Percentiles rank a stretch among this genome's conserved stretches.
These are phyloP conservation scores for Parazoanthus atlanticus DNA, from an alignment of 92 coral and sea anemone genomes.

Conservation along the genomic window DNA sequence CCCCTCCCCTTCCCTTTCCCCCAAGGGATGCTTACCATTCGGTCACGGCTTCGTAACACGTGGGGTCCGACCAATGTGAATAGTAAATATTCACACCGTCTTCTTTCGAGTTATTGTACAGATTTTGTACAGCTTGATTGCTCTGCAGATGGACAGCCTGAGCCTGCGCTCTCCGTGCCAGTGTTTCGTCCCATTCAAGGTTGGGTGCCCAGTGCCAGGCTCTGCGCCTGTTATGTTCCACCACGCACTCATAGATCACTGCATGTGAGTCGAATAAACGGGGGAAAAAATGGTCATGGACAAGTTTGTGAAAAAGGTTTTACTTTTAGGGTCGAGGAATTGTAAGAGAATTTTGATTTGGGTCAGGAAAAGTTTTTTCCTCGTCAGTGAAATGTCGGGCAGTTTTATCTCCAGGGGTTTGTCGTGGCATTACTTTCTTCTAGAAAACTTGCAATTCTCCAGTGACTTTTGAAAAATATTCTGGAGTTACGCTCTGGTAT, in stretches of 20 bases:
- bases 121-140: not conserved
- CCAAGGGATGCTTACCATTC: slow-evolving; percentile 1
- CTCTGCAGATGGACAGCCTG: not conserved
- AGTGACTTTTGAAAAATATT: no score
- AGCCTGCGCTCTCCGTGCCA: slow-evolving; percentile 23
- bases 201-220: slow-evolving; percentile 45
- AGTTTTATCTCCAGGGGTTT: no score
- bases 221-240: slow-evolving; percentile 29
- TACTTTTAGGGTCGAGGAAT: no score
- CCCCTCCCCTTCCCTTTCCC: not conserved
- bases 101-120: not conserved
- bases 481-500: no score
- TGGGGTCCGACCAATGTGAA: slow-evolving; percentile 31
- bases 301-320: no score
- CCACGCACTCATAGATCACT: slow-evolving; percentile 40
- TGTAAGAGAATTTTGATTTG: no score
- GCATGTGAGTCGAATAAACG: not conserved
- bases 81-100: slow-evolving; percentile 28
- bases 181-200: slow-evolving; percentile 33
- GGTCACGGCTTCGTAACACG: slow-evolving; percentile 37
- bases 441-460: no score
- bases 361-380: no score
- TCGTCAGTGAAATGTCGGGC: no score
- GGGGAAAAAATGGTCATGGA: not conserved
- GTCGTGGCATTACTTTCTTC: no score